Percentiles rank a stretch among this genome's conserved stretches.
Evolutionary conservation across 2,113 vertebrate genomes (phyloP).

Genomic region (Chamaetylas fuelleborni): DNA sequence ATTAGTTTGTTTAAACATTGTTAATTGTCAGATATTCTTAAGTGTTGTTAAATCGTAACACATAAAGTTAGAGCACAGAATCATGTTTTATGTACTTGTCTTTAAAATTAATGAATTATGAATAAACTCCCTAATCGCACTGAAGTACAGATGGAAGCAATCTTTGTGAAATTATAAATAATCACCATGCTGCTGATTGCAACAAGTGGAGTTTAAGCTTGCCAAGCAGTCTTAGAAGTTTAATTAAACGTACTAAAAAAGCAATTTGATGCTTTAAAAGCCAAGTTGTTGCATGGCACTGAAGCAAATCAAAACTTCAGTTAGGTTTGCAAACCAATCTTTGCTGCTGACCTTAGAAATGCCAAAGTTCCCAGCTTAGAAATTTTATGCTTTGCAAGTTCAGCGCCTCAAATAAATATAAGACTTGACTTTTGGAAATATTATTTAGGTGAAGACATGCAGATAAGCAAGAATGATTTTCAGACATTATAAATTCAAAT

Average conservation of each 20-base stretch:
- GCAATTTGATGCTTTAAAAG: slow-evolving; percentile 51
- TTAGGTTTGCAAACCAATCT: not conserved
- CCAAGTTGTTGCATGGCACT: slow-evolving; percentile 32
- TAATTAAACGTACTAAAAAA: slow-evolving; percentile 58
- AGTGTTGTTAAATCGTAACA: not conserved
- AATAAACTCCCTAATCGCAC: slow-evolving; percentile 51
- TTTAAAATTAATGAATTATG: slow-evolving; percentile 66
- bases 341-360: slow-evolving; percentile 9
- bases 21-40: slow-evolving; percentile 21
- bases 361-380: not conserved
- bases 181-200: slow-evolving; percentile 58
- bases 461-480: slow-evolving; percentile 37
- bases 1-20: slow-evolving; percentile 8
- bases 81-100: slow-evolving; percentile 32
- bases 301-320: slow-evolving; percentile 50
- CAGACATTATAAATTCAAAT: not conserved
- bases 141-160: slow-evolving; percentile 45
- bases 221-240: slow-evolving; percentile 49
- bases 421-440: not conserved
- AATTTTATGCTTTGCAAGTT: not conserved
- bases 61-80: not conserved
- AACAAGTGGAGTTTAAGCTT: slow-evolving; percentile 53
- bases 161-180: slow-evolving; percentile 58
- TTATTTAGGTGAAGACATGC: slow-evolving; percentile 1
- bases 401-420: not conserved